phyloP scores from a whole-genome alignment of 2,888 invertebrate genomes.

The Andrena trimmerana region DNA sequence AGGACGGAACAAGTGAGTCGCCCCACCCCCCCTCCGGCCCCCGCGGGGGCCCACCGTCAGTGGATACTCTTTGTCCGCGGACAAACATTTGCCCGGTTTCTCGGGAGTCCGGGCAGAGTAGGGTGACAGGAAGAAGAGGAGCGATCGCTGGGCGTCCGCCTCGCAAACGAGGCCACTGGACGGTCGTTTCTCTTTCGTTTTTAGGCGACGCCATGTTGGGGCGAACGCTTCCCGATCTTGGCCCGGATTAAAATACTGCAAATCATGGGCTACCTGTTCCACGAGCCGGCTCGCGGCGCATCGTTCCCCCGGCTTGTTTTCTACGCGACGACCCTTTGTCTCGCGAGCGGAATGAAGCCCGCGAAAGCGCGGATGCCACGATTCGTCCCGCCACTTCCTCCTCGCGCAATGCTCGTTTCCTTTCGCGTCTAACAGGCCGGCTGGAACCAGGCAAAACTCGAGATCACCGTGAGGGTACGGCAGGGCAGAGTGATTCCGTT shows the following conservation, averaged over 20 bases:
- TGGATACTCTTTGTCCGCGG: slow-evolving; percentile 78
- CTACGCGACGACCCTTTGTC: slow-evolving; percentile 55
- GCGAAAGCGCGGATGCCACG: slow-evolving; percentile 45
- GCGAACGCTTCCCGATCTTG: slow-evolving; percentile 70
- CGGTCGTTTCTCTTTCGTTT: slow-evolving; percentile 21
- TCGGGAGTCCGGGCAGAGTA: slow-evolving; percentile 34
- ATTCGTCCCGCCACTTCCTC: slow-evolving; percentile 40
- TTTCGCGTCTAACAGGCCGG: neutral
- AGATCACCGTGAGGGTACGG: neutral
- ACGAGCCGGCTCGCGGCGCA: slow-evolving; percentile 57
- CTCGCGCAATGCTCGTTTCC: slow-evolving; percentile 10
- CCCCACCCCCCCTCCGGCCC: neutral
- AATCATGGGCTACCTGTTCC: slow-evolving; percentile 84
- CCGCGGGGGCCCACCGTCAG: slow-evolving; percentile 52
- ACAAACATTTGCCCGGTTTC: slow-evolving; percentile 79
- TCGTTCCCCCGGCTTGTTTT: slow-evolving; percentile 35
- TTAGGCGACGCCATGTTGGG: slow-evolving; percentile 47
- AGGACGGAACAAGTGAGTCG: slow-evolving; percentile 66
- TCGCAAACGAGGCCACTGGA: slow-evolving; percentile 44
- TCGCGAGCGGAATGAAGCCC: slow-evolving; percentile 34
- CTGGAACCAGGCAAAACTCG: neutral
- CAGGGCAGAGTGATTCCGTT: neutral
- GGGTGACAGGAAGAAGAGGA: slow-evolving; percentile 64
- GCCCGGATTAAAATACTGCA: slow-evolving; percentile 83
- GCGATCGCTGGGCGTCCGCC: slow-evolving; percentile 40